Percentiles rank a stretch among this genome's conserved stretches.
These are phyloP conservation scores for Trididemnum clinides DNA, from an alignment of 23 tunicate species.

Conservation along the genomic window DNA sequence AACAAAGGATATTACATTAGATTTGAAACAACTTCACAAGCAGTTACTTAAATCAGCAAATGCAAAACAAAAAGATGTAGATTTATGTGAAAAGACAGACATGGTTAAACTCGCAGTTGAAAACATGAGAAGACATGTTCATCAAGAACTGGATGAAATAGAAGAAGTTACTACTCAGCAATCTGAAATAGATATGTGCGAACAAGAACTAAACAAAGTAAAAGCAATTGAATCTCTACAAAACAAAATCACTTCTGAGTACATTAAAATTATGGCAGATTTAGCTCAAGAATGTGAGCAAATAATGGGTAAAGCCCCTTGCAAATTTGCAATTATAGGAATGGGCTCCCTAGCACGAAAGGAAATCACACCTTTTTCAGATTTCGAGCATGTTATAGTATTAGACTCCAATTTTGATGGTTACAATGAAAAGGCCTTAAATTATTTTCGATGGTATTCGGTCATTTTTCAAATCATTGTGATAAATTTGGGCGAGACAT, in stretches of 20 bases:
- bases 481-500: conserved; percentile 39
- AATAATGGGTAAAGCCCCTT: conserved; percentile 47
- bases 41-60: too few relatives aligned
- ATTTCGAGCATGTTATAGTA: conserved; percentile 44
- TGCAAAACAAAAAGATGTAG: too few relatives aligned
- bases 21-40: too few relatives aligned
- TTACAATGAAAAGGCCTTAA: not conserved
- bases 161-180: too few relatives aligned
- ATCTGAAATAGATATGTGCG: too few relatives aligned
- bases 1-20: too few relatives aligned
- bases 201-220: too few relatives aligned
- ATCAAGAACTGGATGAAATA: too few relatives aligned
- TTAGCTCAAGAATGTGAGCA: conserved; percentile 32
- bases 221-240: not conserved
- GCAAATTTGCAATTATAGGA: conserved; percentile 21
- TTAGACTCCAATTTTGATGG: conserved; percentile 12
- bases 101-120: too few relatives aligned
- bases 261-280: conserved; percentile 22
- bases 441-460: conserved; percentile 69
- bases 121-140: too few relatives aligned
- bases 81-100: too few relatives aligned
- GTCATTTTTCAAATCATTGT: conserved; percentile 54
- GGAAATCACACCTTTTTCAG: conserved; percentile 52
- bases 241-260: conserved; percentile 23
- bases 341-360: conserved; percentile 51